A percentile compares a stretch with the other conserved stretches of the same genome.
phyloP scores from a whole-genome alignment of 2,888 invertebrate species.

The Nomada flava region DNA sequence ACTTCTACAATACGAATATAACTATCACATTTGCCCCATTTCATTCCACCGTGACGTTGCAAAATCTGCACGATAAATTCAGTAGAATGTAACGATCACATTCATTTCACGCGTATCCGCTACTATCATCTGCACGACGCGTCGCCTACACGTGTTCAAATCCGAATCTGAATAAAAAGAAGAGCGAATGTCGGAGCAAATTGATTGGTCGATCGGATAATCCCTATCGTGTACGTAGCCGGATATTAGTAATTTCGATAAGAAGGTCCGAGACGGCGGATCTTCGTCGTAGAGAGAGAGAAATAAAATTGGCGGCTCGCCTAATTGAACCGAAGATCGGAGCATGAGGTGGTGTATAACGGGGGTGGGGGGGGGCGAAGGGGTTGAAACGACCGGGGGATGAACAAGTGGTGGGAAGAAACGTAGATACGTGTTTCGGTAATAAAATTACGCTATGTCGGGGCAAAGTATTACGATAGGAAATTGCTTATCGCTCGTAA shows the following conservation, averaged over 20 bases:
- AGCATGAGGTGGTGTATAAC: constrained; percentile 20
- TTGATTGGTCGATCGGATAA: constrained; percentile 72
- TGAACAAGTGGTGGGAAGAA: constrained; percentile 14
- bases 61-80: background rate
- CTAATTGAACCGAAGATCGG: constrained; percentile 55
- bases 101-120: background rate
- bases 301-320: constrained; percentile 64
- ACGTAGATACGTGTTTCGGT: constrained; percentile 47
- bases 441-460: constrained; percentile 63
- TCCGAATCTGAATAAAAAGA: constrained; percentile 60
- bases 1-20: no score
- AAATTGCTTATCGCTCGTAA: constrained; percentile 56
- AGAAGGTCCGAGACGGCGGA: constrained; percentile 62
- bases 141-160: background rate
- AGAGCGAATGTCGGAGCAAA: constrained; percentile 56
- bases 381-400: no score
- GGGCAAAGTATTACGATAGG: constrained; percentile 42
- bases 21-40: no score
- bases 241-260: constrained; percentile 80
- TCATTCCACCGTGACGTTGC: no score
- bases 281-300: constrained; percentile 44
- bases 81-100: background rate
- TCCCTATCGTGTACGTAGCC: constrained; percentile 73
- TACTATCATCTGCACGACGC: no score
- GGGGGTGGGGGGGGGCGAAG: background rate